Base-by-base conservation (phyloP, 1,140 invertebrate species). In the Microplitis mediator region DNA sequence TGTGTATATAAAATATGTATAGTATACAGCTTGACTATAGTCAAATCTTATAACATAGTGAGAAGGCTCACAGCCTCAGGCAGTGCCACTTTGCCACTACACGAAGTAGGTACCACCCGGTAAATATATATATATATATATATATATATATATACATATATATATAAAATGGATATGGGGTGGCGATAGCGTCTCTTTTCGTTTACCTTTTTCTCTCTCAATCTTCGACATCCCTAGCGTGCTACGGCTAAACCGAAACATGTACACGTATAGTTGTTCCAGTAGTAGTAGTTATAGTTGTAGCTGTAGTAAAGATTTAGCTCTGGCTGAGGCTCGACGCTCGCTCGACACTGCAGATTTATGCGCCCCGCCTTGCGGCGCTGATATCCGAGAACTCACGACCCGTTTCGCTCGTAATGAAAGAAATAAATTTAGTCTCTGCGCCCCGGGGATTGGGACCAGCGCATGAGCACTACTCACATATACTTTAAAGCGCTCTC, bases 391-490 rank as follows among this genome's bases (percentile, higher is more conserved):
- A 87, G 85, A 86, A 84, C 84, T 86, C 84, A 85, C 83, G 82
- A 84, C 79, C 82, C 79, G 84, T 79, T 86, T 77, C 76, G 81
- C 84, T 82, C 81, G 85, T 87, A 87, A 87, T 87, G 86, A 87
- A 87, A 87, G 86, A 87, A 87, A 87, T 87, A 87, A 87, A 87
- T 87, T 86, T 82, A 85, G 83, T 86, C 82, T 74, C 71, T 76
- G 73, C 77, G 74, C 75, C 74, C 74, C 71, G 71, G 77, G 78
- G 78, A 83, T 71, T 65, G 61, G 62, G n/a, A 71, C 35, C 35
- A 64, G 39, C 62, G 62, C 34, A 31, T 50, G 39, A 64, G 62
- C 62, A 50, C 36, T 9, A 50, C 62, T 13, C 34, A 64, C 16
- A 31, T 35, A n/a, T 35, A 35, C 32, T 13, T 35, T 13, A n/a